Evolutionary conservation across 2,797 vertebrate species (phyloP), one percentile per base, ranked within the genome.

Genomic region (Sebastes trivittatus): DNA sequence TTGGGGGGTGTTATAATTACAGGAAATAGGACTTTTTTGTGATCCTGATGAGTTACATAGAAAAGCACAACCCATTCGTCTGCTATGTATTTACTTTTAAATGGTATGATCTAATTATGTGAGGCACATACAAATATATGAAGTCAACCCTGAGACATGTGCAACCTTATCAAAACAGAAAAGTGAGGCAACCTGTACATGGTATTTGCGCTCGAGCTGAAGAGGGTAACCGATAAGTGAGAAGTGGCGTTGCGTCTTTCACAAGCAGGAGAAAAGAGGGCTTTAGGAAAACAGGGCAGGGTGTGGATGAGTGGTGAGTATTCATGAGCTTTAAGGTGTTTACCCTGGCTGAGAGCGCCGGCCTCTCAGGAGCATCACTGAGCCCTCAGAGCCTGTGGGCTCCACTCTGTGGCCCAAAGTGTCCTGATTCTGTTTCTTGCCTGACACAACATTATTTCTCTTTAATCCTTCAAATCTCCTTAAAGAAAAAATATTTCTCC

Each of bases 301-400:
- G 55, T 61, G 81, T 67, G 64, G 68, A 77, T 77, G 83, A 88
- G 79, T 69, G 68, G 36, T 56, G 66, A 42, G 81, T 75, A 83
- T 85, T 87, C 73, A 89, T 72, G 66, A 83, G 62, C 11, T 34
- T 11, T 46, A 18, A 49, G 42, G 59, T 74, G 74, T 88, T 91
- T 86, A 83, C 29, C 27, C 65, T 85, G 81, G 86, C 80, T 80
- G 64, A 30, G 52, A 62, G 23, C 3, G 1, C 7, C 16, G 2
- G 77, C 67, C 34, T 46, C 76, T 63, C 62, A 59, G 82, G 70
- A 80, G 59, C 74, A 77, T 86, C 18, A 52, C 42, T 46, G 42
- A 18, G 42, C 42, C 42, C 42, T 46, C 42, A 18, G 42, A 46
- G 42, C 42, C 38, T 42, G 38, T 42, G 14, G 38, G 38, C 38